Base-by-base conservation (phyloP, 2,888 invertebrate species). In the Philonicus albiceps region DNA sequence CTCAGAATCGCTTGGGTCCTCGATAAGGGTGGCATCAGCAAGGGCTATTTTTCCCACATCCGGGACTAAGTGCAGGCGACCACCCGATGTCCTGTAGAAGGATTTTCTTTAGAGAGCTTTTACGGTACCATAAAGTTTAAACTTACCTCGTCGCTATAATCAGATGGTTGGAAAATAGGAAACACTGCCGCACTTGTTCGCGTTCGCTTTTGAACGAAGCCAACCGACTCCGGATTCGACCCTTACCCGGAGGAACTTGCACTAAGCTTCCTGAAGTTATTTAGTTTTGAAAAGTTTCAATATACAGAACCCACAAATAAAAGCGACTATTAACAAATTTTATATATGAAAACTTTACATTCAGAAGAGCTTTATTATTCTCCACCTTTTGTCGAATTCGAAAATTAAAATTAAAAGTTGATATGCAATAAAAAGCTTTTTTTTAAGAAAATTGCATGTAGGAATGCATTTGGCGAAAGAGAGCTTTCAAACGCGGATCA, bases 161-260 rank as follows among this genome's bases (percentile, higher is more conserved):
- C 89, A 98, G 93, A 91, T 97, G 97, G 93, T 97, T 97, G 88
- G 97, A 97, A 93, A 98, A 98, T 27, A 98, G 94, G 91, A 97
- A 98, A 88, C 97, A 97, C 91, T 97, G 97, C 0, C 98, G 94
- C 2, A 95, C 92, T 7, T 94, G 93, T 90, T 96, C 96, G 89
- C 95, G 95, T 89, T 96, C 96, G 86, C 93, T 93, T 89, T 94
- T 94, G 89, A 95, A 95, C 80, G 94, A 94, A 22, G 93, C 91
- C 43, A 94, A 90, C 88, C 95, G 93, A 88, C 94, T 94, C 87
- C 94, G 93, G 64, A 92, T 92, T 40, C 91, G 90, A 0, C 94
- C 93, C 3, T 93, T 93, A 87, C 93, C 93, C 37, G 94, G 93
- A 11, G 95, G 94, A 87, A 97, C 94, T 93, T 97, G 97, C 13